Evolutionary conservation across 37 sponge, comb jelly and placozoan genomes (phyloP).

Genomic region (Beroe forskalii): DNA sequence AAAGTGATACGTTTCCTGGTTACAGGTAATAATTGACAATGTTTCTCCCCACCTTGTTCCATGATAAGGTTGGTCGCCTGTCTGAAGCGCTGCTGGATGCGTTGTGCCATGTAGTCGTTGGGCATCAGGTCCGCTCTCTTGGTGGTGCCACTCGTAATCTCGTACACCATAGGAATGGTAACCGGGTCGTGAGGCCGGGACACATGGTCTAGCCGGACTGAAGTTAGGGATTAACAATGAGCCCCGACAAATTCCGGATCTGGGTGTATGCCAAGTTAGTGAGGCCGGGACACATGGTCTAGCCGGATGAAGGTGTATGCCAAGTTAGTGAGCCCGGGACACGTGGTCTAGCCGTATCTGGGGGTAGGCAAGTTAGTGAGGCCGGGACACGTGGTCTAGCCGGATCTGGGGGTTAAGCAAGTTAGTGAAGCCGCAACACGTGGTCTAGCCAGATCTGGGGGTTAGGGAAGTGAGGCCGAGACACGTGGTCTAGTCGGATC

Average conservation of each 20-base stretch:
- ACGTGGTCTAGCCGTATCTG: slow-evolving; percentile 15
- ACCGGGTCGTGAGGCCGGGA: slow-evolving; percentile 27
- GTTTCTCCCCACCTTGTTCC: slow-evolving; percentile 53
- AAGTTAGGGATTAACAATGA: no score
- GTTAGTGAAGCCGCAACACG: no score
- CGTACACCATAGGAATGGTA: slow-evolving; percentile 40
- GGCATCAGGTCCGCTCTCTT: slow-evolving; percentile 56
- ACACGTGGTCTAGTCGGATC: neutral
- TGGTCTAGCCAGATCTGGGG: no score
- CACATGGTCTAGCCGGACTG: neutral
- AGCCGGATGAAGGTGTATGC: no score
- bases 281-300: neutral
- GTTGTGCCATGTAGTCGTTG: slow-evolving; percentile 42
- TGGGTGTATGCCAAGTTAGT: no score
- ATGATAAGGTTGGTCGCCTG: neutral
- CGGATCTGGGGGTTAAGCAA: no score
- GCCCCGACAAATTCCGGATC: no score
- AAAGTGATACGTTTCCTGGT: no score
- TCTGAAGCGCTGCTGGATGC: slow-evolving; percentile 1
- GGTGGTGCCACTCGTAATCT: neutral
- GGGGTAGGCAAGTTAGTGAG: neutral
- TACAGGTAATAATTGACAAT: no score
- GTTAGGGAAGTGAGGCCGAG: neutral
- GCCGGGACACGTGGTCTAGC: neutral
- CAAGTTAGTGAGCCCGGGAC: no score